Evolutionary conservation across 2,113 vertebrate species (phyloP), one percentile per base, ranked within the genome.

Genomic region (Pelusios castaneus): DNA sequence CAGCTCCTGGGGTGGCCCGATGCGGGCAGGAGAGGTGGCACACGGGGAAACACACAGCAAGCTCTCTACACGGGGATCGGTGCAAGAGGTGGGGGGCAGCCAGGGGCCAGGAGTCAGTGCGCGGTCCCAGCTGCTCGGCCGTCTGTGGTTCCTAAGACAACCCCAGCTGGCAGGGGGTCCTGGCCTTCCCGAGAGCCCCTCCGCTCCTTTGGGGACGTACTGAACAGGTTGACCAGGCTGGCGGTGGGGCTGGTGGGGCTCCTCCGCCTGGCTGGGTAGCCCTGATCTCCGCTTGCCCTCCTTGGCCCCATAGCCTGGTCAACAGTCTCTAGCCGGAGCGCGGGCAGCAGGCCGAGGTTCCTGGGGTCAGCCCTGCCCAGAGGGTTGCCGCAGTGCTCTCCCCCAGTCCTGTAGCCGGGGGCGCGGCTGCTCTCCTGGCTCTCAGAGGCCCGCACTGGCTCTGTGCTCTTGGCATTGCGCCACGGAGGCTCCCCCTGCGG

Each of bases 331-430:
- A 98, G 84, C 27, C 97, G 97, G 38, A 98, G 93, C 0, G 98
- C 96, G 0, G 98, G 98, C 88, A 98, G 92, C 89, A 98, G 87
- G 13, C 97, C 97, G 83, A 98, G 96, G 85, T 85, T 98, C 79
- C 92, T 90, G 45, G 98, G 98, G 67, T 98, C 97, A 0, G 98
- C 80, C 52, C 95, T 95, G 45, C 92, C 91, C 85, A 97, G 93
- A 21, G 95, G 55, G 82, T 58, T 97, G 0, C 88, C 55, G 2
- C 84, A 13, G 9, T 88, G 80, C 77, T 95, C 91, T 97, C 93
- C 91, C 88, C 87, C 67, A 97, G 95, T 95, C 91, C 91, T 81
- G 87, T 92, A 98, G 97, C 3, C 98, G 93, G 47, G 95, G 97
- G 4, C 96, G 94, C 84, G 97, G 96, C 17, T 95, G 97, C 21